Conservation (phyloP, 2,113 vertebrate species). For the Heptranchias perlo region DNA sequence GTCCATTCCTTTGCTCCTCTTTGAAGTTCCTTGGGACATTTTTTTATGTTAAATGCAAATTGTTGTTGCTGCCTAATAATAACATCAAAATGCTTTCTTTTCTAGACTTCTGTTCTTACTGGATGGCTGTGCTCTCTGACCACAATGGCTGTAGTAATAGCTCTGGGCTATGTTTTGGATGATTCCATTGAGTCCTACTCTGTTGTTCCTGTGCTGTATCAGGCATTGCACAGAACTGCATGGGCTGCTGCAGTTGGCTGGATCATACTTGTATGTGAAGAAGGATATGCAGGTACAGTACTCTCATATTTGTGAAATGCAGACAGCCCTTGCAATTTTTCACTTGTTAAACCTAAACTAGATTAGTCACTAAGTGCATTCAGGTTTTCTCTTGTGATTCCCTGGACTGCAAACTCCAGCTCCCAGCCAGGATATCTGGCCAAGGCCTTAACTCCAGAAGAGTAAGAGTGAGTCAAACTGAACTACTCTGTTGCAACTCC, state of each 20-base stretch:
- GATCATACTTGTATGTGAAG: conserved; percentile 70
- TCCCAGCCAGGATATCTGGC: background rate
- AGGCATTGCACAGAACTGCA: conserved; percentile 65
- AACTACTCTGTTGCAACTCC: background rate
- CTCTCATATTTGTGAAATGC: background rate
- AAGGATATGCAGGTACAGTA: conserved; percentile 67
- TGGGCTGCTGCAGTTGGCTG: conserved; percentile 68
- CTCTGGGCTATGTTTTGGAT: conserved; percentile 57
- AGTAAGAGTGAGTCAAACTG: background rate
- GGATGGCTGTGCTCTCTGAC: conserved; percentile 63
- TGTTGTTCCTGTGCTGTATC: conserved; percentile 58
- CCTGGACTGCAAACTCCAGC: background rate
- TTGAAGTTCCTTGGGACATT: background rate
- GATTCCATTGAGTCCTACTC: conserved; percentile 51
- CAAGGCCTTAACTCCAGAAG: background rate
- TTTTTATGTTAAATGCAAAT: background rate
- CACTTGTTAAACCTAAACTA: background rate
- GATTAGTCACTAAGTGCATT: background rate
- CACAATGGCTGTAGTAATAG: conserved; percentile 56
- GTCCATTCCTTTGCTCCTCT: too few species aligned
- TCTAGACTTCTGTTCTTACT: conserved; percentile 44
- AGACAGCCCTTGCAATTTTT: background rate
- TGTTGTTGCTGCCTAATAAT: background rate
- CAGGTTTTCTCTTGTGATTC: background rate
- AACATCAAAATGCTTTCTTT: background rate